A percentile compares a stretch with the other conserved stretches of the same genome.
Conservation (phyloP, 2,888 invertebrate genomes). For the Xestia c-nigrum region DNA sequence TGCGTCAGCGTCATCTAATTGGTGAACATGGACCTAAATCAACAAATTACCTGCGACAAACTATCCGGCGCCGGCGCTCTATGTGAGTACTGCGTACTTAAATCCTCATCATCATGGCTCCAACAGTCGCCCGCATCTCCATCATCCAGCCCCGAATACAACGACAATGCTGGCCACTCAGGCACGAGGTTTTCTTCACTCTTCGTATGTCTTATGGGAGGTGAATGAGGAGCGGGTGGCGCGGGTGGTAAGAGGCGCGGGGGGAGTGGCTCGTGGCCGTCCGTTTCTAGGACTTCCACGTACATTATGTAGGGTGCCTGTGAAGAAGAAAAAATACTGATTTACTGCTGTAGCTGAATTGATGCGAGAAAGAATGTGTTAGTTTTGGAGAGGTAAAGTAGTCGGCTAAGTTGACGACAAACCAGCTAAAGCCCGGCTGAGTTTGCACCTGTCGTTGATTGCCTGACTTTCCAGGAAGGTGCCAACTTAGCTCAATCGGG, state of each 20-base stretch:
- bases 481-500: not conserved
- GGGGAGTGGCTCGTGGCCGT: slow-evolving; percentile 95
- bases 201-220: slow-evolving; percentile 96
- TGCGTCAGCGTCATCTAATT: too few species aligned
- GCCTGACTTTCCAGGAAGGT: not conserved
- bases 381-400: not conserved
- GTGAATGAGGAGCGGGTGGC: slow-evolving; percentile 93
- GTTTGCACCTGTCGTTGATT: not conserved
- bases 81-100: slow-evolving; percentile 85
- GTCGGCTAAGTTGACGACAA: not conserved
- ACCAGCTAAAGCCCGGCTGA: not conserved
- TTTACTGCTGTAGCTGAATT: not conserved
- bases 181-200: slow-evolving; percentile 97
- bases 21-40: too few species aligned
- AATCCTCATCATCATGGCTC: slow-evolving; percentile 99
- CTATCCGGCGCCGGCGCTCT: slow-evolving; percentile 85
- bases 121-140: slow-evolving; percentile 93
- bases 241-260: slow-evolving; percentile 95
- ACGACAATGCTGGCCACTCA: slow-evolving; percentile 89
- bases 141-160: slow-evolving; percentile 84
- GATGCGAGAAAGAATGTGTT: not conserved
- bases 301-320: slow-evolving; percentile 99
- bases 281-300: slow-evolving; percentile 97
- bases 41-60: slow-evolving; percentile 94
- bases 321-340: not conserved